phyloP scores from a whole-genome alignment of 1,140 invertebrate genomes.

The Cyclargus thomasi region DNA sequence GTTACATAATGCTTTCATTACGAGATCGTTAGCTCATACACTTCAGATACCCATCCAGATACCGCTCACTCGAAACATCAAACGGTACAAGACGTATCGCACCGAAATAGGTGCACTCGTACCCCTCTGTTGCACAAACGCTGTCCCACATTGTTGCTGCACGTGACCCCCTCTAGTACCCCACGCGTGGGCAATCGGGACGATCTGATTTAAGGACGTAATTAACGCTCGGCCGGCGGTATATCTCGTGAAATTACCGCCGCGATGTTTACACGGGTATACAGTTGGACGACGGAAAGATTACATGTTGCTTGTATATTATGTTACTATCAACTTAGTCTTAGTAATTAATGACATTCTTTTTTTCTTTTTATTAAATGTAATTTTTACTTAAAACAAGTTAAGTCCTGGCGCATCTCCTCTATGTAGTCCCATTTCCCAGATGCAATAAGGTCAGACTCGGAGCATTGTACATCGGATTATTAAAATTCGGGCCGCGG shows the following conservation, averaged over 20 bases:
- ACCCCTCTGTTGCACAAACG: neutral
- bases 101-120: neutral
- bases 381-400: too few species aligned
- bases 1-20: too few species aligned
- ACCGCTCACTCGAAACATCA: neutral
- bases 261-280: neutral
- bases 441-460: neutral
- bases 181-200: neutral
- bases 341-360: too few species aligned
- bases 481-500: neutral
- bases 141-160: neutral
- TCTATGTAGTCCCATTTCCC: neutral
- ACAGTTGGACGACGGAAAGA: neutral
- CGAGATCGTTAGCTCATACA: too few species aligned
- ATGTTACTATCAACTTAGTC: neutral
- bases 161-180: neutral
- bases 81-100: neutral
- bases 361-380: too few species aligned
- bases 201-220: conserved; percentile 5
- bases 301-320: neutral
- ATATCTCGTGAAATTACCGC: neutral
- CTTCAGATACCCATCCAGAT: too few species aligned
- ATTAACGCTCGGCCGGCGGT: neutral
- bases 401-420: neutral
- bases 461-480: neutral